Base-by-base conservation (phyloP, 2,113 vertebrate species). In the Gallinago paraguaiae region DNA sequence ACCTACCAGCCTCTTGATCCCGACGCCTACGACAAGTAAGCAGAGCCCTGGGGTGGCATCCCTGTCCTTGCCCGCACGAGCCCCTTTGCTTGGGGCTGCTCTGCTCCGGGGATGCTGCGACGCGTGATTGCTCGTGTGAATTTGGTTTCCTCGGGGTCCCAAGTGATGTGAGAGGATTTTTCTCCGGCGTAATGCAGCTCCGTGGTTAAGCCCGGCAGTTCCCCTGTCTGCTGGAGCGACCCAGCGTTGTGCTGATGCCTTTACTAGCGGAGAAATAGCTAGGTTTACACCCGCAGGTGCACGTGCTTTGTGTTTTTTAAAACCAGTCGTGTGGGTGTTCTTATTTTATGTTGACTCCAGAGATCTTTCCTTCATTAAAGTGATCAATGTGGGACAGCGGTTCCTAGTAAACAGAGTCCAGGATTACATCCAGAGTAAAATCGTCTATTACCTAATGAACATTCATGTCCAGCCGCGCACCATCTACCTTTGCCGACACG, bases 371-470 rank as follows among this genome's bases (percentile, higher is more conserved):
- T 99, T 99, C 90, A 99, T 99, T 96, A 99, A 99, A 96, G 99
- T 99, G 96, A 99, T 99, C 84, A 99, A 99, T 3, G 99, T 99
- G 97, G 99, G 99, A 31, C 99, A 99, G 70, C 98, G 99, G 7
- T 99, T 99, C 91, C 97, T 99, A 76, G 99, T 99, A 64, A 99
- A 99, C 98, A 98, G 98, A 70, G 98, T 99, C 46, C 99, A 99
- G 88, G 99, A 99, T 97, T 99, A 99, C 97, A 99, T 99, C 98
- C 99, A 99, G 98, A 99, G 99, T 83, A 99, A 99, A 96, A 99
- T 99, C 1, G 99, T 99, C 60, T 99, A 99, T 98, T 99, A 99
- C 97, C 98, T 99, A 94, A 99, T 99, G 99, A 99, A 99, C 97
- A 99, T 99, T 95, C 99, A 99, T 1, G 99, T 99, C 68, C 98